Evolutionary conservation across 2,113 vertebrate genomes (phyloP).

Genomic region (Butorides virescens): DNA sequence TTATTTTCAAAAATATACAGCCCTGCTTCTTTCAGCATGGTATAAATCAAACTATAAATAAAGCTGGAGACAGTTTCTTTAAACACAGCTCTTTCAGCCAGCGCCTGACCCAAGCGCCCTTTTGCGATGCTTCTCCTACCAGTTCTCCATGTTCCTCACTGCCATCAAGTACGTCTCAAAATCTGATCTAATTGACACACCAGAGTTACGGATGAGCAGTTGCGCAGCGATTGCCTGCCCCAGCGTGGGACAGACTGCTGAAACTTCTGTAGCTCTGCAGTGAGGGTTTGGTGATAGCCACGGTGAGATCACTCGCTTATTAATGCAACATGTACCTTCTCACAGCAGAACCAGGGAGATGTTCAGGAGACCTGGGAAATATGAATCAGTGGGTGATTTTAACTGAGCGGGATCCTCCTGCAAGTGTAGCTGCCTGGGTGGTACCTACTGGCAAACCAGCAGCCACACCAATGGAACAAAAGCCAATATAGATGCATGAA

Average conservation of each 20-base stretch:
- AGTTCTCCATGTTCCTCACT: not conserved
- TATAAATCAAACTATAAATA: not conserved
- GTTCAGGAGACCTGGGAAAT: not conserved
- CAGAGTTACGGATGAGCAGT: accelerated
- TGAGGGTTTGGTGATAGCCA: not conserved
- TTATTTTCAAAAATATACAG: not conserved
- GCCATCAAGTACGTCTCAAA: not conserved
- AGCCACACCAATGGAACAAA: not conserved
- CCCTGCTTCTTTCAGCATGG: not conserved
- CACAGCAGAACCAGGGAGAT: not conserved
- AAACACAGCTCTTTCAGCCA: not conserved
- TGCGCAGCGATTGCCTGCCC: not conserved
- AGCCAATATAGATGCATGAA: not conserved
- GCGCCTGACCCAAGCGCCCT: not conserved
- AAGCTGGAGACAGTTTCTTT: not conserved
- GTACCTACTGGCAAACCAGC: not conserved
- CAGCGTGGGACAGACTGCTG: accelerated
- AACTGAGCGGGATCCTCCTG: not conserved
- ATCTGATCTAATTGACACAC: not conserved
- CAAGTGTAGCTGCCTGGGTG: not conserved
- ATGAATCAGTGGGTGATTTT: not conserved
- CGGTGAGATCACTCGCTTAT: accelerated
- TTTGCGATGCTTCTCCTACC: not conserved
- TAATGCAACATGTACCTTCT: accelerated
- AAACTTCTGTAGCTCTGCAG: not conserved